Conservation (phyloP, 2,113 vertebrate species). For the Corythoichthys haematopterus region DNA sequence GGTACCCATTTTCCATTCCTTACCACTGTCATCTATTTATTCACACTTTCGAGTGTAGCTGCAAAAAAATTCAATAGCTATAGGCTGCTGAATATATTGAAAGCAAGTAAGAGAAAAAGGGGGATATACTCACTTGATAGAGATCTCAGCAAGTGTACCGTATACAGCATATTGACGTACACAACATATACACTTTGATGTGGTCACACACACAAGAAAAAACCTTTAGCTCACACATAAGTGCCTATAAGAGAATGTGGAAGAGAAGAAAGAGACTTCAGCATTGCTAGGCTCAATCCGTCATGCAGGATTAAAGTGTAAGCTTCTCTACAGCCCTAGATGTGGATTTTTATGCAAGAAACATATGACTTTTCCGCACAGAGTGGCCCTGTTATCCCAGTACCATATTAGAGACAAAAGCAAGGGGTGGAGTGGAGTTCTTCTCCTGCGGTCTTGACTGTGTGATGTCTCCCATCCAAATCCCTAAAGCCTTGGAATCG, state of each 20-base stretch:
- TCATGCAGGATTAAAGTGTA: conserved; percentile 72
- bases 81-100: conserved; percentile 30
- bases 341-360: conserved; percentile 64
- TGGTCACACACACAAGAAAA: background rate
- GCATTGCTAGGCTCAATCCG: conserved; percentile 69
- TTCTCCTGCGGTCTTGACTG: conserved; percentile 23
- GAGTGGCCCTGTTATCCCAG: conserved; percentile 40
- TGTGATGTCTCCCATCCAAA: conserved; percentile 29
- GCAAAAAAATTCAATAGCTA: conserved; percentile 33
- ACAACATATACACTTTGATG: background rate
- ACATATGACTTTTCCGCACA: conserved; percentile 60
- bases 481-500: background rate
- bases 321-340: conserved; percentile 69
- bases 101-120: conserved; percentile 1
- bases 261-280: conserved; percentile 45
- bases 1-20: conserved; percentile 49
- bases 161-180: background rate
- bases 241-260: conserved; percentile 43
- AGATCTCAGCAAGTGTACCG: background rate
- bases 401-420: conserved; percentile 55
- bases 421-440: conserved; percentile 34
- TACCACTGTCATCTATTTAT: conserved; percentile 54
- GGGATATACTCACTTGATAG: conserved; percentile 2
- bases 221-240: conserved; percentile 23
- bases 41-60: conserved; percentile 38